Conservation (phyloP, 2,888 invertebrate genomes). For the Latrodectus hesperus region DNA sequence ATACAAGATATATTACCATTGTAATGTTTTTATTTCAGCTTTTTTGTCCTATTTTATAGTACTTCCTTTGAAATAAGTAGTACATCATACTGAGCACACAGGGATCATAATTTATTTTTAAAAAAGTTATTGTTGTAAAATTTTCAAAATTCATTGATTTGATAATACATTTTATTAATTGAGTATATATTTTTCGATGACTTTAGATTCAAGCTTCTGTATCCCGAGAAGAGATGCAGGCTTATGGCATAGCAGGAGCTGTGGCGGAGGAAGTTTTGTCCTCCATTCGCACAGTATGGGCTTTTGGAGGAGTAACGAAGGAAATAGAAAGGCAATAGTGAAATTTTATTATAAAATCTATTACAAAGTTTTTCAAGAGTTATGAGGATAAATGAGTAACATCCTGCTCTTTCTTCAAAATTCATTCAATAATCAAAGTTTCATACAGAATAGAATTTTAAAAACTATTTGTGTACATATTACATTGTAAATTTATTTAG, state of each 20-base stretch:
- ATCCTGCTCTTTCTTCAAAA: not conserved
- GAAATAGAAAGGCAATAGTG: constrained; percentile 81
- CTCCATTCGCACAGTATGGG: constrained; percentile 83
- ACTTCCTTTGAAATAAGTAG: no score
- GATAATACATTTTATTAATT: no score
- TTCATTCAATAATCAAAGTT: not conserved
- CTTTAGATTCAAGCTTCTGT: constrained; percentile 71
- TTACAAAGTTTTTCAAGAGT: not conserved
- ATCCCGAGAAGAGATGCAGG: constrained; percentile 70
- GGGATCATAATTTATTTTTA: no score
- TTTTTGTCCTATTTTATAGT: no score
- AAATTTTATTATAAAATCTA: not conserved
- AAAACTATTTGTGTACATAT: no score
- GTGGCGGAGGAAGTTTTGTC: constrained; percentile 87
- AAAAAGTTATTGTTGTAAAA: no score
- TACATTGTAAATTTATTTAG: not conserved
- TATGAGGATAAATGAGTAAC: not conserved
- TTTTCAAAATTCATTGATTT: no score
- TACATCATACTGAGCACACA: no score
- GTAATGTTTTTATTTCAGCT: no score
- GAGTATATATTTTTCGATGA: no score
- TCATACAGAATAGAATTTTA: not conserved
- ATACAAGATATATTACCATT: no score
- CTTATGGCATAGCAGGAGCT: constrained; percentile 84
- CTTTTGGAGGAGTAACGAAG: constrained; percentile 84